These are phyloP conservation scores for Micromussa lordhowensis DNA, from an alignment of 92 coral and sea anemone species.

Conservation along the genomic window DNA sequence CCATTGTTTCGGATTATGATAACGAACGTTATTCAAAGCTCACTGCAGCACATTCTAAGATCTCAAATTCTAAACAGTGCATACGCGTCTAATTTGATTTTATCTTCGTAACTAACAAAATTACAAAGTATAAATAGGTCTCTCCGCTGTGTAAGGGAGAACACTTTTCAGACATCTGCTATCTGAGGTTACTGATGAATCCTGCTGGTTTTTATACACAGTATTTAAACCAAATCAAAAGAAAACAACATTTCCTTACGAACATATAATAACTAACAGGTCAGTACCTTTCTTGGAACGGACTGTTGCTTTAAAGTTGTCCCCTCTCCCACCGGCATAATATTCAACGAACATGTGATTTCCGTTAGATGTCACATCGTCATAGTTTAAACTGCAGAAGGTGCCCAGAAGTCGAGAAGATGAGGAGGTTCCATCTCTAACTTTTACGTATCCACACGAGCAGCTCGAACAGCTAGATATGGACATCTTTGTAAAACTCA, in stretches of 20 bases:
- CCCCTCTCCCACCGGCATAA: not conserved
- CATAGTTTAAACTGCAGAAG: not conserved
- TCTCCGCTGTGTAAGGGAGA: not conserved
- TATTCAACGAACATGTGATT: not conserved
- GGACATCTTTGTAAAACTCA: not conserved
- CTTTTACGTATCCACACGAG: slow-evolving; percentile 18
- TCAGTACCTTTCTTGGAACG: not conserved
- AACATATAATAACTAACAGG: not conserved
- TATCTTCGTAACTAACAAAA: too few relatives aligned
- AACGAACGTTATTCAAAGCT: too few relatives aligned
- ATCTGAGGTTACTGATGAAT: not conserved
- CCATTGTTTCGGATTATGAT: not conserved
- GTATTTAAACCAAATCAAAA: not conserved
- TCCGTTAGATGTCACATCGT: not conserved
- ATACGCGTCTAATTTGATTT: too few relatives aligned
- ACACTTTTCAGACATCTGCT: not conserved
- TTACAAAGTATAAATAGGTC: too few relatives aligned
- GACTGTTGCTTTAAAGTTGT: slow-evolving; percentile 2
- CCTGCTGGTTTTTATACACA: not conserved
- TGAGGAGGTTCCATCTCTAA: slow-evolving; percentile 14
- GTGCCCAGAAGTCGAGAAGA: not conserved
- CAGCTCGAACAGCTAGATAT: not conserved
- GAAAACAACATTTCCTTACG: not conserved
- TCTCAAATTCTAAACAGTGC: too few relatives aligned
- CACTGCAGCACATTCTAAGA: too few relatives aligned